phyloP scores from a whole-genome alignment of 2,888 invertebrate genomes.

The Cephalotes varians region DNA sequence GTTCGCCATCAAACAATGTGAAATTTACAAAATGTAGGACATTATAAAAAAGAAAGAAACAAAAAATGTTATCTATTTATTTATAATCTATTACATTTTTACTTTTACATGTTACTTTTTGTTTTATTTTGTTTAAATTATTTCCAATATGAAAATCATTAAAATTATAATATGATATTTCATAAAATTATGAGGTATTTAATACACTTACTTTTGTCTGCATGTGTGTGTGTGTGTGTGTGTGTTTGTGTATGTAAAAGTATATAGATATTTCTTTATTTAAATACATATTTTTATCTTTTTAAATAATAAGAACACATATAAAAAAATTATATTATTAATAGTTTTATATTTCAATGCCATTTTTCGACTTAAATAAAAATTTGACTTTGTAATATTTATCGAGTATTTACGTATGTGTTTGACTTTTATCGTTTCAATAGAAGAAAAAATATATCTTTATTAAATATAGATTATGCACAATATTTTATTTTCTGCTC shows the following conservation, averaged over 20 bases:
- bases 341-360: background rate
- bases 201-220: background rate
- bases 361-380: background rate
- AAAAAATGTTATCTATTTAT: background rate
- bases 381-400: background rate
- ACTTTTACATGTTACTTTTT: background rate
- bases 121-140: conserved; percentile 6
- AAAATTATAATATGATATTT: background rate
- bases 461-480: background rate
- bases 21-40: background rate
- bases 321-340: background rate
- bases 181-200: background rate
- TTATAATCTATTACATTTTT: background rate
- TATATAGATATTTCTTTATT: background rate
- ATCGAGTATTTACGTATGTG: background rate
- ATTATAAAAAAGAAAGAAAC: background rate
- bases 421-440: background rate
- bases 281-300: background rate
- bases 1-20: background rate
- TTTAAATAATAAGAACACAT: background rate
- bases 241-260: background rate
- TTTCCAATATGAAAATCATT: background rate
- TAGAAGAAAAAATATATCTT: background rate
- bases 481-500: background rate
- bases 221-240: no score